Conservation (phyloP, 2,113 vertebrate species). For the Leucosticte australis region DNA sequence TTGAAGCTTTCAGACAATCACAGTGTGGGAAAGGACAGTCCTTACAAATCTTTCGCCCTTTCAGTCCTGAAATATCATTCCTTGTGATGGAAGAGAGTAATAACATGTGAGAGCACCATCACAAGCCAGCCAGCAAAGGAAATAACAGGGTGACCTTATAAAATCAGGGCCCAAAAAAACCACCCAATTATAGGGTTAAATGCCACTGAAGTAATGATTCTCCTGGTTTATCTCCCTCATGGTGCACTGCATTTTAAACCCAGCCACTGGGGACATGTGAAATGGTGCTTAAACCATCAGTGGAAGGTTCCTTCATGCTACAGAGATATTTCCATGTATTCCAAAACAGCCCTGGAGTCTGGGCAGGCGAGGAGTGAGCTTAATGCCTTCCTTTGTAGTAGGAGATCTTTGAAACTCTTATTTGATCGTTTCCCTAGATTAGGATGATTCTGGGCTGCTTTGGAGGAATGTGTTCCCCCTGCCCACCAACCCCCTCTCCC, state of each 20-base stretch:
- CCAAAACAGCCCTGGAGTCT: constrained; percentile 22
- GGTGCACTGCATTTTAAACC: neutral
- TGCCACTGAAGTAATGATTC: constrained; percentile 5
- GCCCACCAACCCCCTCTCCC: neutral
- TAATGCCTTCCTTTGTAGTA: constrained; percentile 67
- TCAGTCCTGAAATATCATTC: constrained; percentile 51
- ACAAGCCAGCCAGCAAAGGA: constrained; percentile 1
- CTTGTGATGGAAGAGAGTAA: constrained; percentile 38
- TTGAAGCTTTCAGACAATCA: constrained; percentile 51
- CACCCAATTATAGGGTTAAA: constrained; percentile 17
- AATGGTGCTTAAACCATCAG: constrained; percentile 28
- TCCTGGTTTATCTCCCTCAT: neutral
- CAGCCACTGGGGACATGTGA: neutral
- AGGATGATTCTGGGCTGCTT: constrained; percentile 41
- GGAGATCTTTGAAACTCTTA: constrained; percentile 68
- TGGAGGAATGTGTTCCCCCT: constrained; percentile 51
- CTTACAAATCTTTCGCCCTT: constrained; percentile 32
- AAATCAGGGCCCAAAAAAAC: constrained; percentile 8
- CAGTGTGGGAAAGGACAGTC: constrained; percentile 37
- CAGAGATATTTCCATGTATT: constrained; percentile 2
- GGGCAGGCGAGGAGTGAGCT: constrained; percentile 26
- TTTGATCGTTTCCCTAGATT: constrained; percentile 67
- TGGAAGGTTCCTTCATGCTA: neutral
- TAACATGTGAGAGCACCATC: constrained; percentile 12
- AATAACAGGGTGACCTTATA: constrained; percentile 42